phyloP scores from a whole-genome alignment of 1,140 invertebrate species.

The Conus ventricosus region DNA sequence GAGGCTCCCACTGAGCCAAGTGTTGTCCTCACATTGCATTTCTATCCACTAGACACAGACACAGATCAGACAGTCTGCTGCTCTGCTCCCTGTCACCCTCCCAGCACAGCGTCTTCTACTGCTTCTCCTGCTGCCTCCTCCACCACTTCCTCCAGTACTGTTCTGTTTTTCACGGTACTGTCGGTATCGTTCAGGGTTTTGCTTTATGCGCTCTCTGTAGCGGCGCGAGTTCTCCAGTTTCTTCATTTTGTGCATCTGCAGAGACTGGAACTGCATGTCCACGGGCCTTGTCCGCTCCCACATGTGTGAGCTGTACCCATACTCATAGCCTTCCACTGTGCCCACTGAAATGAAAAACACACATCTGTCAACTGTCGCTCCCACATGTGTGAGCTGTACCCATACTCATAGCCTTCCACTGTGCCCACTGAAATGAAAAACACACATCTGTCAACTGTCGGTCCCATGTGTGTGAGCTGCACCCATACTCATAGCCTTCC shows the following conservation, averaged over 20 bases:
- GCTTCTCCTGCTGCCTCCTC: background rate
- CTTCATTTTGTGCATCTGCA: background rate
- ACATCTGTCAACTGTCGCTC: background rate
- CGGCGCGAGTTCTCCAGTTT: background rate
- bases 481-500: background rate
- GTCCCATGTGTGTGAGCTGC: background rate
- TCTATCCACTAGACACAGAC: no score
- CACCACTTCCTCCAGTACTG: background rate
- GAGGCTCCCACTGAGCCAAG: no score
- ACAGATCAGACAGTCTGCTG: no score
- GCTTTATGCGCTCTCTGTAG: conserved; percentile 2
- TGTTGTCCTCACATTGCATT: no score
- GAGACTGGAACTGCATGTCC: background rate
- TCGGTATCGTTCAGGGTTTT: conserved; percentile 2
- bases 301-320: background rate
- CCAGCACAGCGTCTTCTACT: background rate
- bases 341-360: conserved; percentile 10
- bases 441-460: background rate
- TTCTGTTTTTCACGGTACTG: conserved; percentile 17
- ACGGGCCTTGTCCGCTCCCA: background rate
- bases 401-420: background rate
- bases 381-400: background rate
- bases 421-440: conserved; percentile 4
- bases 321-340: background rate
- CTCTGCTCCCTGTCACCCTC: no score